These are phyloP conservation scores for Himalopsyche tibetana DNA, from an alignment of 2,888 invertebrate genomes.

Conservation along the genomic window DNA sequence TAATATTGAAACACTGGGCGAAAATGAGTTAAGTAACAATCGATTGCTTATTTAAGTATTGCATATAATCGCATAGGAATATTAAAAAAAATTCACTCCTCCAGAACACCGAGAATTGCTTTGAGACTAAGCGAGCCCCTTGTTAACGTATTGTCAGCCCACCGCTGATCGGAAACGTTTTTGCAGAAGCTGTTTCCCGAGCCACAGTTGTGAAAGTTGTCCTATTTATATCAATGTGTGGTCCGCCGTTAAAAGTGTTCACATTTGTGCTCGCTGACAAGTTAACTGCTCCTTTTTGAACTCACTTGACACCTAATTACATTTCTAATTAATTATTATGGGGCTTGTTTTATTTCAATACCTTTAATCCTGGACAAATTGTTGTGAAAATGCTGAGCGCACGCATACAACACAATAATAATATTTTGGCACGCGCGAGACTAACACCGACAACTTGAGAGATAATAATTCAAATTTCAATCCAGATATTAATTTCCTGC, in stretches of 20 bases:
- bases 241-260: constrained; percentile 9
- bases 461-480: no score
- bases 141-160: no score
- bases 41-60: no score
- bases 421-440: constrained; percentile 18
- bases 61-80: no score
- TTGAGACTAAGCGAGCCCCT: no score
- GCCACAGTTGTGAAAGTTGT: not conserved
- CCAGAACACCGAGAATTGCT: no score
- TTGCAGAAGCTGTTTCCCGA: not conserved
- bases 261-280: constrained; percentile 17
- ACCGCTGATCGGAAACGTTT: no score
- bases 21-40: no score
- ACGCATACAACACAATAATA: not conserved
- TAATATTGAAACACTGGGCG: no score
- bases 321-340: constrained; percentile 9
- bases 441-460: not conserved
- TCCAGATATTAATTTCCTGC: no score
- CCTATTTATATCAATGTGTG: not conserved
- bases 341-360: not conserved
- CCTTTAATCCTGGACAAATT: constrained; percentile 15
- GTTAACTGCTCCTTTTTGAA: constrained; percentile 17
- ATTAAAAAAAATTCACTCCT: no score
- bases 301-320: constrained; percentile 8
- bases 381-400: not conserved